phyloP scores from a whole-genome alignment of 2,113 vertebrate species.

The Narcine bancroftii region DNA sequence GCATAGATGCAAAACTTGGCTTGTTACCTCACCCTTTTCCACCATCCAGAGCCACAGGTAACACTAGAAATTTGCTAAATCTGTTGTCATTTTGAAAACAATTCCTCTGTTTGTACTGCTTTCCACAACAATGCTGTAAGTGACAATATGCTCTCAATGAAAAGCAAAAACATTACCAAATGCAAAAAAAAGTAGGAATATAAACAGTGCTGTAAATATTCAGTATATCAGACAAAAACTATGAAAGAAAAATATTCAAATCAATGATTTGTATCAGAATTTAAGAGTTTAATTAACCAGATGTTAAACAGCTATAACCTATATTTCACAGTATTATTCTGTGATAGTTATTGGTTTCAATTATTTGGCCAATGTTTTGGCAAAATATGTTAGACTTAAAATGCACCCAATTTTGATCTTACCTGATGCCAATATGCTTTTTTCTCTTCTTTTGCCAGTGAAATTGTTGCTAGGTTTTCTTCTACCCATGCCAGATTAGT shows the following conservation, averaged over 20 bases:
- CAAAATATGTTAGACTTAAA: neutral
- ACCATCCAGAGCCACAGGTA: too few species aligned
- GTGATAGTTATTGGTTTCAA: neutral
- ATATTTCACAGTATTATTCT: neutral
- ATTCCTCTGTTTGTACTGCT: neutral
- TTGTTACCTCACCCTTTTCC: too few species aligned
- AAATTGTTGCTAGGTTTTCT: slow-evolving; percentile 39
- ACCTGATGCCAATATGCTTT: slow-evolving; percentile 87
- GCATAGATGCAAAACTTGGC: too few species aligned
- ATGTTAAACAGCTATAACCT: neutral
- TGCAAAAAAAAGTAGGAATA: neutral
- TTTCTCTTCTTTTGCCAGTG: slow-evolving; percentile 54
- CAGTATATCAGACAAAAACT: too few species aligned
- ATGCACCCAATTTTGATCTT: slow-evolving; percentile 31
- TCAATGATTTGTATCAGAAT: neutral
- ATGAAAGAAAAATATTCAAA: too few species aligned
- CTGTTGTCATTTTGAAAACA: neutral
- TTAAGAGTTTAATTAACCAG: neutral
- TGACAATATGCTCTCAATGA: neutral
- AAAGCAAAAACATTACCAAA: neutral
- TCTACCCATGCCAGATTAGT: slow-evolving; percentile 79
- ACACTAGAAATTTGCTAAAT: neutral
- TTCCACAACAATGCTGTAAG: neutral
- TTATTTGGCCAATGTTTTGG: neutral
- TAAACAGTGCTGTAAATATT: too few species aligned